Conservation (phyloP, 2,797 vertebrate genomes). For the Darevskia nairensis region DNA sequence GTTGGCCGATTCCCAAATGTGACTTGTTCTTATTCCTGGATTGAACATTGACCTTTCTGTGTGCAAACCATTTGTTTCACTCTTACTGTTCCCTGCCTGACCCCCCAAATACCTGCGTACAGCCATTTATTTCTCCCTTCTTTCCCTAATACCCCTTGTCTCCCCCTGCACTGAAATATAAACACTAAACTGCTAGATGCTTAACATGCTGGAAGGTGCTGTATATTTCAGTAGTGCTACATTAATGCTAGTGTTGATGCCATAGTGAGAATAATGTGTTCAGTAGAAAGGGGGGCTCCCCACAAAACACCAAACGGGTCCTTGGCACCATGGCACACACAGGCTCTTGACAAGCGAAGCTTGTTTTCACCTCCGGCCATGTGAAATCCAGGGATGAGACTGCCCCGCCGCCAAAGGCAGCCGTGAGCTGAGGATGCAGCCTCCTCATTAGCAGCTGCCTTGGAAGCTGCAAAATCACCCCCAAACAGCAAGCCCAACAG, state of each 20-base stretch:
- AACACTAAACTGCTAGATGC: background rate
- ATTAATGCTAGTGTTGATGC: too few relatives aligned
- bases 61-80: background rate
- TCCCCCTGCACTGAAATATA: background rate
- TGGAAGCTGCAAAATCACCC: constrained; percentile 4
- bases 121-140: background rate
- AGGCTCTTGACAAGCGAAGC: background rate
- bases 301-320: background rate
- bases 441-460: background rate
- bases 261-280: background rate
- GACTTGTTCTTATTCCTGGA: background rate
- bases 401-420: constrained; percentile 1
- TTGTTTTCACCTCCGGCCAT: background rate
- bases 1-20: background rate
- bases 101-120: background rate
- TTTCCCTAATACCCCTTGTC: too few relatives aligned
- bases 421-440: background rate
- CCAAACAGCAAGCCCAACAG: background rate
- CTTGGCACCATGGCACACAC: background rate
- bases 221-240: background rate
- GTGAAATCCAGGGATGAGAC: background rate
- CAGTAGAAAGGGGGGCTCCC: background rate
- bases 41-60: background rate
- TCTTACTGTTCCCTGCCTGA: background rate
- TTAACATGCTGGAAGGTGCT: background rate